phyloP scores from a whole-genome alignment of 2,113 vertebrate species.

The Shinisaurus crocodilurus region DNA sequence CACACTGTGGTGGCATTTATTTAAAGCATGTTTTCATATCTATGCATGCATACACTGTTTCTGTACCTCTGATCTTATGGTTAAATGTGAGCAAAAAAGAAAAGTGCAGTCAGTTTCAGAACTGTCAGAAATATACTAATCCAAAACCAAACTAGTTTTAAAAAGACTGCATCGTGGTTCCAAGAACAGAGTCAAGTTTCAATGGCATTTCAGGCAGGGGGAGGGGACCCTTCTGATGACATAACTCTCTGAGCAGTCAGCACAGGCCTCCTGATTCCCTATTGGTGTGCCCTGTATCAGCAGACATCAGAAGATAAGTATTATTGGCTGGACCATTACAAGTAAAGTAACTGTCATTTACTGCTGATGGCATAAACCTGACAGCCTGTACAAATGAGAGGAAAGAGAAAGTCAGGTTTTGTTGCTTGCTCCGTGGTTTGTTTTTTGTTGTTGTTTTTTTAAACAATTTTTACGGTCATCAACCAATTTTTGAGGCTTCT shows the following conservation, averaged over 20 bases:
- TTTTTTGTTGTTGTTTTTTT: background rate
- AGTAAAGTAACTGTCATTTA: slow-evolving; percentile 73
- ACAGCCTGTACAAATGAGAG: slow-evolving; percentile 55
- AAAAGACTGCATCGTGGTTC: slow-evolving; percentile 7
- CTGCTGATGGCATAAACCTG: slow-evolving; percentile 61
- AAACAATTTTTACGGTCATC: slow-evolving; percentile 20
- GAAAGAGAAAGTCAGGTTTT: slow-evolving; percentile 22
- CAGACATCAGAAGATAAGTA: slow-evolving; percentile 94
- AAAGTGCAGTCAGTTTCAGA: background rate
- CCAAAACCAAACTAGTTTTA: background rate
- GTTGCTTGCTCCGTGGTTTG: slow-evolving; percentile 33
- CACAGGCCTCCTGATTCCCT: slow-evolving; percentile 79
- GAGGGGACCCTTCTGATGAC: slow-evolving; percentile 65
- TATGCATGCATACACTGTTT: background rate
- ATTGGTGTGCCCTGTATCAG: slow-evolving; percentile 92
- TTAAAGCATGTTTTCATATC: background rate
- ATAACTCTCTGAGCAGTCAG: slow-evolving; percentile 80
- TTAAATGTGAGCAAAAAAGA: background rate
- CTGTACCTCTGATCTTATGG: background rate
- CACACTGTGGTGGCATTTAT: background rate
- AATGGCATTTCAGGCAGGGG: slow-evolving; percentile 68
- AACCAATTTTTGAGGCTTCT: slow-evolving; percentile 14
- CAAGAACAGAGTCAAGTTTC: slow-evolving; percentile 56
- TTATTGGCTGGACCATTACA: slow-evolving; percentile 86
- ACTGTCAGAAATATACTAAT: background rate